Evolutionary conservation across 2,797 vertebrate genomes (phyloP), one percentile per base, ranked within the genome.

Genomic region (Schizopygopsis pylzovi): DNA sequence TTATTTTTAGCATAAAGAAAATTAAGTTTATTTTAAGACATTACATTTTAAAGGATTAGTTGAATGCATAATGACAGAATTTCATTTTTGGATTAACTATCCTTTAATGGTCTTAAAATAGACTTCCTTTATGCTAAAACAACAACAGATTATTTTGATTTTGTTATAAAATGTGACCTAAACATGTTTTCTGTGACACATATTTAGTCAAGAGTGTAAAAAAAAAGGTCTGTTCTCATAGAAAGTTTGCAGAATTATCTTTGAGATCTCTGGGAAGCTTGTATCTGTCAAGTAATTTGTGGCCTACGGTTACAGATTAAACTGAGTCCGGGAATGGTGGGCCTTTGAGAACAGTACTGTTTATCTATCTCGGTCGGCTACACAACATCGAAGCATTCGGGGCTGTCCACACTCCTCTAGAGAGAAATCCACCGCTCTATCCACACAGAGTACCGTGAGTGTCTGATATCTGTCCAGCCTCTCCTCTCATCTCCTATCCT

Each of bases 361-460:
- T 85, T 70, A 71, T 85, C 76, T 71, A 11, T 84, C 76, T 79
- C 73, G 15, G 52, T 54, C 12, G 8, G 41, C 65, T 77, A 13
- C 63, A 56, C 76, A 79, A 59, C 49, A 59, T 61, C 20, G 47
- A 39, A 84, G 52, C 72, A 67, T 45, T 68, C 37, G 16, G 61
- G 73, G 83, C 37, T 70, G 61, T 68, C 25, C 39, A 71, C 37
- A 37, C 49, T 78, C 63, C 52, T 85, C 68, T 9, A 25, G 77
- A 63, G 84, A 73, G 77, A 85, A 80, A 71, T 85, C 52, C 68
- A 79, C 54, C 43, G 6, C 68, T 80, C 52, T 45, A 85, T 85
- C 54, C 77, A 72, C 67, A 85, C 61, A 47, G 16, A 47, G 10
- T 70, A 49, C 56, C 1, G 15, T 39, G 45, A 80, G 78, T 79